phyloP scores from a whole-genome alignment of 2,113 vertebrate species.

The Bombycilla garrulus region DNA sequence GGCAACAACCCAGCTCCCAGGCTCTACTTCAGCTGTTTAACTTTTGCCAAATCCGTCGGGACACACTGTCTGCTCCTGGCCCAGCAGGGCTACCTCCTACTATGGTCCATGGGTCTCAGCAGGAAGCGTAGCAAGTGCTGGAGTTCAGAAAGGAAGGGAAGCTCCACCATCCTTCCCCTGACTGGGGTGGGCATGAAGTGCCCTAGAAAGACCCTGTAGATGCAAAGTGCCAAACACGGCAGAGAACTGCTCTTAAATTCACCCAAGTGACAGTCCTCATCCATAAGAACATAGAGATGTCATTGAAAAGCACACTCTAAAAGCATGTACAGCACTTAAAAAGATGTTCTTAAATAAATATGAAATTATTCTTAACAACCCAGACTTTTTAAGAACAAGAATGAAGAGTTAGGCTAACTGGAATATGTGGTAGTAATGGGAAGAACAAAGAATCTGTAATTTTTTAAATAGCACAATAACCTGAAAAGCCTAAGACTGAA shows the following conservation, averaged over 20 bases:
- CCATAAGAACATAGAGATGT: neutral
- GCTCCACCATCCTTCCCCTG: no score
- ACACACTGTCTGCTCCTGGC: neutral
- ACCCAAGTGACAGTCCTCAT: neutral
- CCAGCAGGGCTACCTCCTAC: rapidly evolving
- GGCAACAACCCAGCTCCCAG: neutral
- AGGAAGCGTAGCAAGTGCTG: neutral
- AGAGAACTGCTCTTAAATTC: neutral
- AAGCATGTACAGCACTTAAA: neutral
- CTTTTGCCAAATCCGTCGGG: neutral
- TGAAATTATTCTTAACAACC: neutral
- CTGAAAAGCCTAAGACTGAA: neutral
- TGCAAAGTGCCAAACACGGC: rapidly evolving
- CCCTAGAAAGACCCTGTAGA: neutral
- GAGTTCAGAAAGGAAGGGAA: neutral
- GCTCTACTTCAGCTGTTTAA: neutral
- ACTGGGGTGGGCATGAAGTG: rapidly evolving
- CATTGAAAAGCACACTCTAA: neutral
- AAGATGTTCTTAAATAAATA: neutral
- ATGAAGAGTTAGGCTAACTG: neutral
- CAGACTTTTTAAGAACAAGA: neutral
- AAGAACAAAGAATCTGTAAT: neutral
- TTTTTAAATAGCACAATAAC: neutral
- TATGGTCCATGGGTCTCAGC: rapidly evolving
- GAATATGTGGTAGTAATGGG: neutral